A percentile compares a stretch with the other conserved stretches of the same genome.
These are phyloP conservation scores for Brachypodius melanocephalos DNA, from an alignment of 2,113 vertebrate species.

Conservation along the genomic window DNA sequence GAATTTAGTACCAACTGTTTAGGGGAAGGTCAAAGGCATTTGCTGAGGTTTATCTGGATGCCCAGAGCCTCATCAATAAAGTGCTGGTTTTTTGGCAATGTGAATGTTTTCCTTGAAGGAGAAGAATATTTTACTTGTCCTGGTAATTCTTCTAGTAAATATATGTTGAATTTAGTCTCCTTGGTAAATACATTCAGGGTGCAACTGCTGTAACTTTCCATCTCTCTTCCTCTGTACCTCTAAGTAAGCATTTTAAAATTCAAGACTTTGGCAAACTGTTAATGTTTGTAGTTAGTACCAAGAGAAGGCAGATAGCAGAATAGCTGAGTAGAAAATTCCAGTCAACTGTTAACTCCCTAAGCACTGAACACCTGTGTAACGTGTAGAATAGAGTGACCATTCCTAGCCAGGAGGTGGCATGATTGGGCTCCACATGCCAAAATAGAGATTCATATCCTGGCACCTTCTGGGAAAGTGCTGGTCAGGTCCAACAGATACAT, in stretches of 20 bases:
- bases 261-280: background rate
- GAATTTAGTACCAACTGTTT: background rate
- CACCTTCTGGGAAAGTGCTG: background rate
- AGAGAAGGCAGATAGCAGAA: background rate
- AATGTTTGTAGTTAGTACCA: background rate
- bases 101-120: background rate
- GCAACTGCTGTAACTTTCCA: background rate
- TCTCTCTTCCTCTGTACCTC: background rate
- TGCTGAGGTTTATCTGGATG: background rate
- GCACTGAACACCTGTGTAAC: background rate
- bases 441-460: background rate
- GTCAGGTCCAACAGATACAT: background rate
- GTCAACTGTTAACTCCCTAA: background rate
- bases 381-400: background rate
- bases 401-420: slow-evolving; percentile 47
- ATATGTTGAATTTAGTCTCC: background rate
- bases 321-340: background rate
- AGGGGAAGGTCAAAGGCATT: background rate
- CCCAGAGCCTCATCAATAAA: background rate
- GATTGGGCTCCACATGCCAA: slow-evolving; percentile 5
- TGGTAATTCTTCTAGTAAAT: background rate
- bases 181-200: background rate
- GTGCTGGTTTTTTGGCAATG: rapidly evolving
- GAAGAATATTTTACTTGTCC: background rate
- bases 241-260: background rate